Base-by-base conservation (phyloP, 64 coral and sea anemone species). In the Montipora cactus region DNA sequence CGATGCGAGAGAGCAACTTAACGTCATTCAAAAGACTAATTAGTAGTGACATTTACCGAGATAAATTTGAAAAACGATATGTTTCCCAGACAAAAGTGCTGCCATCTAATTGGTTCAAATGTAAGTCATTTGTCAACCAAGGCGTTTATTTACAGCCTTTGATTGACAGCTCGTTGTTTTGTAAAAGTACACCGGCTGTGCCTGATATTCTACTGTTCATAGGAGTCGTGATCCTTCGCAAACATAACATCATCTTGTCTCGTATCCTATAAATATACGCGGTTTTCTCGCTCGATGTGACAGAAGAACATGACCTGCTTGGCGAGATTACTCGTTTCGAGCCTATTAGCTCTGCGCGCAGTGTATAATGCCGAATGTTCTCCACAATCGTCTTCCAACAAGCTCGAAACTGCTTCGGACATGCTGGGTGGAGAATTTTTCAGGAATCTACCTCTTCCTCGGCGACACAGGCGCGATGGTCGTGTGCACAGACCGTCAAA, bases 41-140 rank as follows among this genome's bases (percentile, higher is more conserved):
- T 82, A 82, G 58, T 13, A 9, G 55, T 82, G 80, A 82, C 80
- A 82, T 82, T 66, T 44, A 82, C 58, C 80, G 55, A 37, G 58
- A 13, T 13, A 25, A 62, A 45, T 3, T 82, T 62, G 55, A 82
- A 62, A 82, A 44, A 55, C 58, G 80, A 64, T 59, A 62, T 82
- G 80, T 82, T 82, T 64, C 80, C 45, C 44, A 11, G 28, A 82
- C 80, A 82, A 82, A 82, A 16, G 58, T 5, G 15, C 13, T 12
- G 55, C 0, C 20, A 2, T 1, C 7, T 62, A 57, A 82, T 82
- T 82, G 80, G 80, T 16, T 64, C 12, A 25, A 15, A 66, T 7
- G 44, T 45, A 8, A 64, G 8, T 8, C 58, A 82, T 62, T 82
- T 66, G 80, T 82, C 80, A 62, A 28, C 11, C 20, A 0, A 66